phyloP scores from a whole-genome alignment of 1,140 invertebrate species.

The Dendrolimus punctatus region DNA sequence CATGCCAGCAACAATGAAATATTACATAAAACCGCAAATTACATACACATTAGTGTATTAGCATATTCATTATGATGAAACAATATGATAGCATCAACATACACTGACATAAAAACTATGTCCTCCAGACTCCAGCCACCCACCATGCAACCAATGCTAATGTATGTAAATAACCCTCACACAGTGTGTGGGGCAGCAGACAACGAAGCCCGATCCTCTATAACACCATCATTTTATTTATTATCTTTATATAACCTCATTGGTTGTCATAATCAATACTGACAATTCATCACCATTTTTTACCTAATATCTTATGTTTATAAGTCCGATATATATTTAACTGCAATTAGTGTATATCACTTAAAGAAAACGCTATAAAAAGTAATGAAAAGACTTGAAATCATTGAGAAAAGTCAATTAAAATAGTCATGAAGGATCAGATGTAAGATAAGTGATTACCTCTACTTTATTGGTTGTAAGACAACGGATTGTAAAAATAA shows the following conservation, averaged over 20 bases:
- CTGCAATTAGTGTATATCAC: neutral
- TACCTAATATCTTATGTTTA: too few relatives aligned
- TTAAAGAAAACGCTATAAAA: too few relatives aligned
- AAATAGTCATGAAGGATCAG: too few relatives aligned
- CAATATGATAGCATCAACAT: conserved; percentile 7
- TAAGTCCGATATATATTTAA: too few relatives aligned
- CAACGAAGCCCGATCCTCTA: conserved; percentile 6
- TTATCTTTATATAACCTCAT: too few relatives aligned
- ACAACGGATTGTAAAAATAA: neutral
- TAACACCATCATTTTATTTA: too few relatives aligned
- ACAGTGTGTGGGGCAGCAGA: conserved; percentile 16
- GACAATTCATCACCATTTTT: too few relatives aligned
- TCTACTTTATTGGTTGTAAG: neutral
- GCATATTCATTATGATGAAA: conserved; percentile 5
- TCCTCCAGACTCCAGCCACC: conserved; percentile 11
- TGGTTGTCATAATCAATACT: too few relatives aligned
- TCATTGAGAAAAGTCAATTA: too few relatives aligned
- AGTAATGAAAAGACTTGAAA: too few relatives aligned
- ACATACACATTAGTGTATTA: neutral
- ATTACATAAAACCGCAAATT: conserved; percentile 7
- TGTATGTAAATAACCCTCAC: conserved; percentile 29
- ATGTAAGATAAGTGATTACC: neutral
- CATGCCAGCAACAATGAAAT: conserved; percentile 4
- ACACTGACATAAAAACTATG: conserved; percentile 4
- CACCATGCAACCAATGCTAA: conserved; percentile 22